phyloP scores from a whole-genome alignment of 1,140 invertebrate genomes.

The Pteromalus puparum region DNA sequence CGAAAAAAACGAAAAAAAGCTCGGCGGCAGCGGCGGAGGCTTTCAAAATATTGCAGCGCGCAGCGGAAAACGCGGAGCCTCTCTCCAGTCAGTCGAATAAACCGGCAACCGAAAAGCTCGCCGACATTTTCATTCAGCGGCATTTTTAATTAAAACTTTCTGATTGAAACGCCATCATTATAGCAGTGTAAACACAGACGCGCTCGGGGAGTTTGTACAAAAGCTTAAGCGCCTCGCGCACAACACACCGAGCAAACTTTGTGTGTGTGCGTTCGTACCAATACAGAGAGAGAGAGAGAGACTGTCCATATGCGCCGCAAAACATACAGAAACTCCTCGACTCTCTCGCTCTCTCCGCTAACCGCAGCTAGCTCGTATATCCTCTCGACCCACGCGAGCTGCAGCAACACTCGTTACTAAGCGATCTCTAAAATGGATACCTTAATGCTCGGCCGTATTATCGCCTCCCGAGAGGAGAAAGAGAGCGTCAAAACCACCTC shows the following conservation, averaged over 20 bases:
- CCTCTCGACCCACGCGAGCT: slow-evolving; percentile 45
- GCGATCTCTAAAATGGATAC: slow-evolving; percentile 60
- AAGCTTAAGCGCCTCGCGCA: slow-evolving; percentile 27
- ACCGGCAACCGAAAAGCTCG: neutral
- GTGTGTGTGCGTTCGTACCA: neutral
- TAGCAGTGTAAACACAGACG: slow-evolving; percentile 33
- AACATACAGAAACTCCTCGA: slow-evolving; percentile 20
- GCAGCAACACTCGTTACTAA: slow-evolving; percentile 24
- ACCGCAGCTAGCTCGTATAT: slow-evolving; percentile 54
- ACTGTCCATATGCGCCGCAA: slow-evolving; percentile 13
- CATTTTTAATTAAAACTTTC: slow-evolving; percentile 46
- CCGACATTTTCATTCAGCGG: neutral
- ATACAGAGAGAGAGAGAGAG: neutral
- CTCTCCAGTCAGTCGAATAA: neutral
- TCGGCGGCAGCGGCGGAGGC: neutral
- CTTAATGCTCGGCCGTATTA: slow-evolving; percentile 48
- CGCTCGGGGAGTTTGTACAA: slow-evolving; percentile 18
- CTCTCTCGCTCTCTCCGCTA: neutral
- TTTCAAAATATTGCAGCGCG: neutral
- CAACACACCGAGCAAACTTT: neutral
- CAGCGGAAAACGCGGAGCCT: too few species aligned
- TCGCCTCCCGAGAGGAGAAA: neutral
- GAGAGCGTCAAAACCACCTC: neutral
- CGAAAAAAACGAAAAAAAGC: neutral
- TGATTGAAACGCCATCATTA: slow-evolving; percentile 42